Percentiles rank a stretch among this genome's conserved stretches.
phyloP scores from a whole-genome alignment of 1,140 invertebrate genomes.

The Ooceraea biroi region DNA sequence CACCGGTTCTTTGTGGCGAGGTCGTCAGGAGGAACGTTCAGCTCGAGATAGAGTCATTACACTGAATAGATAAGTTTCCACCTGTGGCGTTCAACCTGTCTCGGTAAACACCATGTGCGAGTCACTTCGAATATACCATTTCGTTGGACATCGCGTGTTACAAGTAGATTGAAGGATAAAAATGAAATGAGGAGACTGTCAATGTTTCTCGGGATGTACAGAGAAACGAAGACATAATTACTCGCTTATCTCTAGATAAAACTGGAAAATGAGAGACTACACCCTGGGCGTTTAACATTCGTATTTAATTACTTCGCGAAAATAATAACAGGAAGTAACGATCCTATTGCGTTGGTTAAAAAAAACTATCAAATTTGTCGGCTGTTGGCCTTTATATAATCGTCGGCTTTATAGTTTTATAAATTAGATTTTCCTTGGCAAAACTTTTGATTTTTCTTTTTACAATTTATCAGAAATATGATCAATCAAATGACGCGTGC shows the following conservation, averaged over 20 bases:
- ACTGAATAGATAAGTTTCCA: slow-evolving; percentile 67
- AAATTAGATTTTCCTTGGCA: neutral
- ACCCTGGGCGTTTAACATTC: no score
- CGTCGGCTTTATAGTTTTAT: neutral
- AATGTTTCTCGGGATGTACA: neutral
- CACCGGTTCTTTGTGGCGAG: slow-evolving; percentile 70
- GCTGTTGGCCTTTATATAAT: no score
- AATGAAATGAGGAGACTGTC: neutral
- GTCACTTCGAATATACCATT: slow-evolving; percentile 23
- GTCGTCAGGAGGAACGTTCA: slow-evolving; percentile 63
- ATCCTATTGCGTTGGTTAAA: neutral
- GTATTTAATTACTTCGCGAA: slow-evolving; percentile 12
- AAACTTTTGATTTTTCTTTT: neutral
- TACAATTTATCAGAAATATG: neutral
- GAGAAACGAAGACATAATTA: neutral
- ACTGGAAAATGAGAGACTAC: neutral
- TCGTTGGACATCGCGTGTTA: neutral
- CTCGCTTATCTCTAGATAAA: neutral
- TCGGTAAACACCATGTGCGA: slow-evolving; percentile 54
- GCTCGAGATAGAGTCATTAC: slow-evolving; percentile 72
- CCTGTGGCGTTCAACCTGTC: slow-evolving; percentile 63
- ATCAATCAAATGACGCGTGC: neutral
- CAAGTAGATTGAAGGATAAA: neutral
- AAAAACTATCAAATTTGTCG: neutral
- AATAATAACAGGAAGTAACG: neutral